phyloP scores from a whole-genome alignment of 2,888 invertebrate species.

The Nyleta sp. region DNA sequence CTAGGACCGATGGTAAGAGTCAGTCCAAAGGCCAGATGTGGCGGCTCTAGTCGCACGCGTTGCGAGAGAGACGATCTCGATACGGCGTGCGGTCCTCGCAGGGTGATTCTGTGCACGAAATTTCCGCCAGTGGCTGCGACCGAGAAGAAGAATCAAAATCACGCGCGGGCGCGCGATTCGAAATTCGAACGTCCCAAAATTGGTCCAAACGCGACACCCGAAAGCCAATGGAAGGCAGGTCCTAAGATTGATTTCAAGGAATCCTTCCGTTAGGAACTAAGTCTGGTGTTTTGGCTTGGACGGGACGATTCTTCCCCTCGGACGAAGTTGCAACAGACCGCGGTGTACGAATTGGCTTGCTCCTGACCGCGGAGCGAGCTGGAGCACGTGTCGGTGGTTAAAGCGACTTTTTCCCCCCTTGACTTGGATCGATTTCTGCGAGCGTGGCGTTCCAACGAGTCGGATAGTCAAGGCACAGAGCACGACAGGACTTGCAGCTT shows the following conservation, averaged over 20 bases:
- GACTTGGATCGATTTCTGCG: constrained; percentile 12
- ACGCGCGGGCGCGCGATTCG: background rate
- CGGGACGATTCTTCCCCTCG: background rate
- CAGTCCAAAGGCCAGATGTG: constrained; percentile 81
- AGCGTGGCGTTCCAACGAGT: constrained; percentile 21
- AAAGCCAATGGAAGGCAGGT: background rate
- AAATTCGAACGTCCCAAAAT: constrained; percentile 1
- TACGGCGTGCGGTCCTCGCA: constrained; percentile 65
- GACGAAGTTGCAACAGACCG: constrained; percentile 22
- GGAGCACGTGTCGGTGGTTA: constrained; percentile 49
- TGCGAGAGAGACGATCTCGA: constrained; percentile 80
- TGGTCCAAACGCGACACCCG: background rate
- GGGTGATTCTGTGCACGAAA: constrained; percentile 68
- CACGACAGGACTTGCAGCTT: constrained; percentile 59
- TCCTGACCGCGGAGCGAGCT: constrained; percentile 14
- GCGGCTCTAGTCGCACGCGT: constrained; percentile 80
- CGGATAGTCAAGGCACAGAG: constrained; percentile 75
- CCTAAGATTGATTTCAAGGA: background rate
- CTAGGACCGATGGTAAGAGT: constrained; percentile 74
- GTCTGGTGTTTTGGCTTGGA: constrained; percentile 1
- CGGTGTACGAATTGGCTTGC: constrained; percentile 12
- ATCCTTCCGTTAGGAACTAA: background rate
- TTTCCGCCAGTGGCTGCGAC: constrained; percentile 51
- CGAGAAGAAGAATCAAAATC: background rate
- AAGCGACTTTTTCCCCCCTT: constrained; percentile 19